Base-by-base conservation (phyloP, 2,888 invertebrate species). In the Caenorhabditis imperialis region DNA sequence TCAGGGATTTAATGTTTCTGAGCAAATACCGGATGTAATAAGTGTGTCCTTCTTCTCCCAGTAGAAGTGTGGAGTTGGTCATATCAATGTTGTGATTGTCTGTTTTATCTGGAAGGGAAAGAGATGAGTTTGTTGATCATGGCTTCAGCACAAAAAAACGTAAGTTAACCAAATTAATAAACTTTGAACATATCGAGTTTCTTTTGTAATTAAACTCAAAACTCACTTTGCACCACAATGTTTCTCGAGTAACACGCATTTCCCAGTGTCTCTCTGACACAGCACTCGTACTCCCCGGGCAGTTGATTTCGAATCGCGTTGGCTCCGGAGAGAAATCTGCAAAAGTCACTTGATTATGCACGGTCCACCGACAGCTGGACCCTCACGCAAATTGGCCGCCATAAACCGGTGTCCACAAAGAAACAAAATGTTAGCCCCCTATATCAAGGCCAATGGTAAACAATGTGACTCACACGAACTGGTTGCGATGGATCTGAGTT, bases 1-100 rank as follows among this genome's bases (percentile, higher is more conserved):
- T 51, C 35, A 51, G n/a, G 27, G 3, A n/a, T 47, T 27, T 35
- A 20, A 14, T 18, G 7, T n/a, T 48, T n/a, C n/a, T n/a, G n/a
- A n/a, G n/a, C n/a, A n/a, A n/a, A n/a, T 47, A 73, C 73, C 60
- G 54, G 51, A 73, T 54, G 50, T 73, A 73, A 45, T 73, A 73
- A 16, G 73, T 73, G 25, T 65, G 33, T n/a, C 73, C 73, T 35
- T 67, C 61, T n/a, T 60, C 55, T 5, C 54, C 73, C 22, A 55
- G 42, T 12, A 73, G 42, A 18, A 54, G 33, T 7, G 60, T 44
- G 4, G 55, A 61, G 30, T 57, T 53, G 16, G 48, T 55, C 55
- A 73, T 53, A 37, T 73, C 65, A 22, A 67, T 50, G 58, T 73
- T 73, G 30, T 60, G 60, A 22, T 55, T 63, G 47, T 61, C 55